phyloP scores from a whole-genome alignment of 1,140 invertebrate genomes.

The Harpegnathos saltator region DNA sequence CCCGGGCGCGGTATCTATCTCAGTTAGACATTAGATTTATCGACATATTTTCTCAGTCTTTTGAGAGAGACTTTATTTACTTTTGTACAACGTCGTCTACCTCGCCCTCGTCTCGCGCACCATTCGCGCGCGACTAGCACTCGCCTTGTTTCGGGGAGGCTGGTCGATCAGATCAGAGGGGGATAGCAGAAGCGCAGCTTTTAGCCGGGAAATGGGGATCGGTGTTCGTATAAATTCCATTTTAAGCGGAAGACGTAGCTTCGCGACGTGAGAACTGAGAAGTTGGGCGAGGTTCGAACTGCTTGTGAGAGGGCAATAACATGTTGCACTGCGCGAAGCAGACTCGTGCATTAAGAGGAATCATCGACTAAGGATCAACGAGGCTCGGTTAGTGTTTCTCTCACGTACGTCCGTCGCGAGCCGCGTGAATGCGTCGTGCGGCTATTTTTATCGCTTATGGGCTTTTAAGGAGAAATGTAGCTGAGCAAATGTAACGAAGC shows the following conservation, averaged over 20 bases:
- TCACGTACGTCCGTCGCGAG: too few species aligned
- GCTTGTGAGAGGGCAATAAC: neutral
- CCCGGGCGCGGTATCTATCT: conserved; percentile 65
- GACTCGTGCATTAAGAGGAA: neutral
- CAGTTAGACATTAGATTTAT: conserved; percentile 78
- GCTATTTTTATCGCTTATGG: too few species aligned
- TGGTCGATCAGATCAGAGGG: conserved; percentile 54
- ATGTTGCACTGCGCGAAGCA: neutral
- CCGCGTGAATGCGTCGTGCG: too few species aligned
- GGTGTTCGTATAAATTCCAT: conserved; percentile 51
- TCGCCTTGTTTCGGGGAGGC: conserved; percentile 47
- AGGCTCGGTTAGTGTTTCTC: too few species aligned
- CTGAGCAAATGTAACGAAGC: too few species aligned
- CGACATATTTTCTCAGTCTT: conserved; percentile 78
- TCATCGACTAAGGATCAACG: too few species aligned
- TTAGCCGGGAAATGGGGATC: conserved; percentile 35
- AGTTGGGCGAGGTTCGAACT: conserved; percentile 6
- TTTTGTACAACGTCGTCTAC: conserved; percentile 65
- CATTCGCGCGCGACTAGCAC: conserved; percentile 1
- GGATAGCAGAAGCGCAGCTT: conserved; percentile 24
- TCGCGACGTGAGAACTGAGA: conserved; percentile 24
- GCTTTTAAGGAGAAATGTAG: too few species aligned
- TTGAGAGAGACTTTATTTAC: conserved; percentile 69
- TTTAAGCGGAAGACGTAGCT: conserved; percentile 23
- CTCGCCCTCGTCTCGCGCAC: conserved; percentile 10